These are phyloP conservation scores for Polietes domitor DNA, from an alignment of 2,888 invertebrate species.

Conservation along the genomic window DNA sequence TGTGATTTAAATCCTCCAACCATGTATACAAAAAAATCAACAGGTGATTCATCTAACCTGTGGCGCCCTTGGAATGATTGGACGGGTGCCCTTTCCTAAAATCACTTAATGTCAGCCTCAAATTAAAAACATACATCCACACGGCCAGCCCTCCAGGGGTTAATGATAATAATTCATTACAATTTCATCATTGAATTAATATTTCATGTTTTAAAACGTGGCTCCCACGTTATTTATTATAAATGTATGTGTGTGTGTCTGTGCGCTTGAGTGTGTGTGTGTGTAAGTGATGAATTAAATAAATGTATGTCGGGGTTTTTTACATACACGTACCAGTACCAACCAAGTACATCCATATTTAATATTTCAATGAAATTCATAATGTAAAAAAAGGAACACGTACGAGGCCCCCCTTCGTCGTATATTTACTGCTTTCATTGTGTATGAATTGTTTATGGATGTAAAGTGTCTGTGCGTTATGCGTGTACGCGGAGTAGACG, in stretches of 20 bases:
- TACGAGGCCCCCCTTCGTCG: neutral
- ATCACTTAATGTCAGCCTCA: neutral
- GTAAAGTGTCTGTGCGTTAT: neutral
- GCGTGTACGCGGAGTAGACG: neutral
- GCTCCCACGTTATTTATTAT: neutral
- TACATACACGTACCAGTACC: neutral
- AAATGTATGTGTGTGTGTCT: neutral
- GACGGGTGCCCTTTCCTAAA: neutral
- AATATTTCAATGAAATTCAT: slow-evolving; percentile 14
- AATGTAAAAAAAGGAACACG: neutral
- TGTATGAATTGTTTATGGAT: neutral
- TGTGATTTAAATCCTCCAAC: no score
- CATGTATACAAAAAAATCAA: no score
- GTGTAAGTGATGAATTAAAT: neutral
- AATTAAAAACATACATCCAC: neutral
- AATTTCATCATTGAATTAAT: slow-evolving; percentile 1
- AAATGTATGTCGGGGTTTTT: neutral
- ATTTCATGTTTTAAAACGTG: neutral
- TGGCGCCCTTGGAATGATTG: no score
- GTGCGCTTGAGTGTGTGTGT: neutral
- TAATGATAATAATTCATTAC: slow-evolving; percentile 13
- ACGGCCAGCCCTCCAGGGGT: neutral
- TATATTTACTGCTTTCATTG: neutral
- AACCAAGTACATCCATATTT: neutral
- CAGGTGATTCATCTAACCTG: no score